Evolutionary conservation across 1,140 invertebrate genomes (phyloP).

Genomic region (Trichonephila inaurata): DNA sequence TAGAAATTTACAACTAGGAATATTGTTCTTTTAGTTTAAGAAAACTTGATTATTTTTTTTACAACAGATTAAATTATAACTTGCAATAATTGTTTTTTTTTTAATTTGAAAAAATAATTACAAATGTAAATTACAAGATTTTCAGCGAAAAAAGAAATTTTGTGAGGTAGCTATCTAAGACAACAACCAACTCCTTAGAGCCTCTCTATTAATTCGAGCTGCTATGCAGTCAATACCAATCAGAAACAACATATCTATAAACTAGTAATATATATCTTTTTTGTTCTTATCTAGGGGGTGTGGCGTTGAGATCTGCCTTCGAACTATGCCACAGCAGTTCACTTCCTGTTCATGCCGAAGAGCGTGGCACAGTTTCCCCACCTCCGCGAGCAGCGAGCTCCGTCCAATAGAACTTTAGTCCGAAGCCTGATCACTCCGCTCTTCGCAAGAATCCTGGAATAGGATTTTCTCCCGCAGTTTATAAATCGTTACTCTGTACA

Average conservation of each 20-base stretch:
- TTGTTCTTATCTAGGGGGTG: conserved; percentile 49
- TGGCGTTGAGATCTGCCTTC: conserved; percentile 39
- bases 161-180: no score
- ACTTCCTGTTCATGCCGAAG: conserved; percentile 63
- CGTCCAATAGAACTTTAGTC: conserved; percentile 44
- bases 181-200: no score
- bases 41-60: no score
- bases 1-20: no score
- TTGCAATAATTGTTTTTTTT: no score
- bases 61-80: no score
- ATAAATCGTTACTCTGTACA: conserved; percentile 1
- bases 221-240: background rate
- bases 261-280: conserved; percentile 25
- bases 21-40: no score
- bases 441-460: conserved; percentile 19
- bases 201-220: no score
- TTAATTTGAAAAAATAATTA: no score
- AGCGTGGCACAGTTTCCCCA: conserved; percentile 66
- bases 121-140: no score
- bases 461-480: conserved; percentile 2
- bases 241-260: conserved; percentile 10
- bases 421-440: background rate
- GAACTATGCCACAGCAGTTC: conserved; percentile 50
- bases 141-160: no score
- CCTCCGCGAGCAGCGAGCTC: background rate